Evolutionary conservation across 1,140 invertebrate species (phyloP).

Genomic region (Copidosoma floridanum): DNA sequence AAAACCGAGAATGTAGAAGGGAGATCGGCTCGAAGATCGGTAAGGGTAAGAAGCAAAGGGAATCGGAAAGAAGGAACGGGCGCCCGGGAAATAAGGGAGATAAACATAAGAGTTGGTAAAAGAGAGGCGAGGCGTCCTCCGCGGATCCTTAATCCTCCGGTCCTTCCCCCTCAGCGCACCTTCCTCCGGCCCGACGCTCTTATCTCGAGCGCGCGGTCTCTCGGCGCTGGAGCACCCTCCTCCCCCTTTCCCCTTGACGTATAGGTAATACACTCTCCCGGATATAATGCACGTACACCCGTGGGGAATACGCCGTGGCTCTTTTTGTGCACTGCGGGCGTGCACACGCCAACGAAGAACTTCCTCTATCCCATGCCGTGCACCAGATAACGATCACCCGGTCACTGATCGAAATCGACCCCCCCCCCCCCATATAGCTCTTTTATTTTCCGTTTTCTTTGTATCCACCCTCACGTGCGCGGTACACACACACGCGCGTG

Average conservation of each 20-base stretch:
- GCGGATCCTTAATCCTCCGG: constrained; percentile 32
- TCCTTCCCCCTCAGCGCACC: constrained; percentile 21
- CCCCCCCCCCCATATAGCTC: constrained; percentile 27
- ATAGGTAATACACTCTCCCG: background rate
- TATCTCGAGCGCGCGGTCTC: constrained; percentile 30
- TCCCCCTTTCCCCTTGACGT: constrained; percentile 13
- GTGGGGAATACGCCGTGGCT: too few relatives aligned
- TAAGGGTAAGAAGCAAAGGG: too few relatives aligned
- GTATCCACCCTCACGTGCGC: too few relatives aligned
- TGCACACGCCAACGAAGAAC: too few relatives aligned
- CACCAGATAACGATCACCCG: constrained; percentile 22
- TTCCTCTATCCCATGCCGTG: too few relatives aligned
- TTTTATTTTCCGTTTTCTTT: too few relatives aligned
- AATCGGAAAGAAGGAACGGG: constrained; percentile 19
- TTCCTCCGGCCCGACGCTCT: constrained; percentile 10
- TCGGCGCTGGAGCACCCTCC: constrained; percentile 23
- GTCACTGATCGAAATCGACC: constrained; percentile 33
- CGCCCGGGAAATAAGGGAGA: constrained; percentile 28
- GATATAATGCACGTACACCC: constrained; percentile 13
- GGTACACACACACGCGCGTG: too few relatives aligned
- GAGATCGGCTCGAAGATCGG: too few relatives aligned
- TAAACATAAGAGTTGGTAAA: constrained; percentile 49
- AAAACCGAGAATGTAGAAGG: too few relatives aligned
- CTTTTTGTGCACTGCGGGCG: too few relatives aligned
- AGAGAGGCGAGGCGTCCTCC: too few relatives aligned